Conservation (phyloP, 2,113 vertebrate species). For the Oreocharis arfaki region DNA sequence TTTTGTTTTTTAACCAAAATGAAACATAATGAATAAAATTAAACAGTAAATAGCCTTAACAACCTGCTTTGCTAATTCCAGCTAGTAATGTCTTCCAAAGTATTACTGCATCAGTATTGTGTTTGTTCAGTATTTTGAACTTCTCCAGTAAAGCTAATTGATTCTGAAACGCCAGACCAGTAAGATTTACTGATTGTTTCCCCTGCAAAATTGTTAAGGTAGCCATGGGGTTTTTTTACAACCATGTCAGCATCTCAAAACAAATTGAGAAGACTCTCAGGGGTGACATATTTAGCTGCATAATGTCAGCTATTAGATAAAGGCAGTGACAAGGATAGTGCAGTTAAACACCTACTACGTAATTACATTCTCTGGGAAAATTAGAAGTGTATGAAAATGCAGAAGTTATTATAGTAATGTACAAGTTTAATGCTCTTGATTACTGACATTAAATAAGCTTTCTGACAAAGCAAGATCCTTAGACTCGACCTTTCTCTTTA, state of each 20-base stretch:
- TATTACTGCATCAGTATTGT: not conserved
- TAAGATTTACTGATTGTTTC: slow-evolving; percentile 9
- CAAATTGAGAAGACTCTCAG: not conserved
- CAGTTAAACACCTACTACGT: not conserved
- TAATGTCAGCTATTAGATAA: not conserved
- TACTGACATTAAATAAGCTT: not conserved
- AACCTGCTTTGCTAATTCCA: not conserved
- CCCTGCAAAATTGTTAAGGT: not conserved
- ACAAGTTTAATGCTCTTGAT: not conserved
- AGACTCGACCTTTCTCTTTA: not conserved
- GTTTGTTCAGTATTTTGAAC: not conserved
- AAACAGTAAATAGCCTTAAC: not conserved
- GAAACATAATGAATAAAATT: not conserved
- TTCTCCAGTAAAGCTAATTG: not conserved
- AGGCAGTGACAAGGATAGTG: not conserved
- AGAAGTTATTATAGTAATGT: not conserved
- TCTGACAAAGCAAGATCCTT: not conserved
- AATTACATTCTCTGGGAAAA: not conserved
- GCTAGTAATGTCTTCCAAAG: not conserved
- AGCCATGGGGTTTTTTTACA: not conserved
- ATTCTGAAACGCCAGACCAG: not conserved
- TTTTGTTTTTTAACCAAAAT: not conserved
- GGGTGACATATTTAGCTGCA: not conserved
- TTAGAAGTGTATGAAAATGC: not conserved
- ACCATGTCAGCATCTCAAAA: not conserved